Base-by-base conservation (phyloP, 1,140 invertebrate species). In the Pomphorhynchus laevis region DNA sequence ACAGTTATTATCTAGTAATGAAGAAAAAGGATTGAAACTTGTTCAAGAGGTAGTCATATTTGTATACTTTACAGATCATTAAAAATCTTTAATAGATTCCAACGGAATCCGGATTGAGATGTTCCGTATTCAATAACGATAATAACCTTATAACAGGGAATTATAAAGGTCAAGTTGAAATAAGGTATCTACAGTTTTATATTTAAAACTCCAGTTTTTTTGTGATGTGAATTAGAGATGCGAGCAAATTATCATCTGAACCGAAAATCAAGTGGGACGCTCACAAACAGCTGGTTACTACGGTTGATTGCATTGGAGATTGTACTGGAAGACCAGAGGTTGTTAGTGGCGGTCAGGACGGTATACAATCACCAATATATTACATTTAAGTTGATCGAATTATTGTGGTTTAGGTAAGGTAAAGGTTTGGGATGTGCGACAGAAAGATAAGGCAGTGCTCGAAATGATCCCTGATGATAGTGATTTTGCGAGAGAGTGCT, bases 361-460 rank as follows among this genome's bases (percentile, higher is more conserved):
- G 79, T 68, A 59, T 53, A 47, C 39, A 25, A 14, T 22, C 3
- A 11, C 17, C n/a, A n/a, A n/a, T n/a, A n/a, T n/a, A n/a, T n/a
- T n/a, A n/a, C n/a, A n/a, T n/a, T n/a, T n/a, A 24, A 9, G 23
- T n/a, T 3, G 5, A 33, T 40, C 14, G 36, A 9, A 29, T n/a
- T 12, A 43, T 43, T 31, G 21, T 40, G 39, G 31, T 23, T 17
- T 34, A 73, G 70, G 71, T 3, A 67, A 65, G 46, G 77, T 89
- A 0, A 86, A 80, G 64, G 68, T 91, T 1, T 89, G 80, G 80
- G 82, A 91, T 61, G 68, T 71, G 5, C 62, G 82, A 5, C 76
- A 84, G 52, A 47, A 66, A 61, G 66, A 69, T 46, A 53, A 55
- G 29, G 76, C 82, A 1, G 79, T 89, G 0, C 74, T 74, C 0